phyloP scores from a whole-genome alignment of 2,797 vertebrate species.

The Apodemus agrarius region DNA sequence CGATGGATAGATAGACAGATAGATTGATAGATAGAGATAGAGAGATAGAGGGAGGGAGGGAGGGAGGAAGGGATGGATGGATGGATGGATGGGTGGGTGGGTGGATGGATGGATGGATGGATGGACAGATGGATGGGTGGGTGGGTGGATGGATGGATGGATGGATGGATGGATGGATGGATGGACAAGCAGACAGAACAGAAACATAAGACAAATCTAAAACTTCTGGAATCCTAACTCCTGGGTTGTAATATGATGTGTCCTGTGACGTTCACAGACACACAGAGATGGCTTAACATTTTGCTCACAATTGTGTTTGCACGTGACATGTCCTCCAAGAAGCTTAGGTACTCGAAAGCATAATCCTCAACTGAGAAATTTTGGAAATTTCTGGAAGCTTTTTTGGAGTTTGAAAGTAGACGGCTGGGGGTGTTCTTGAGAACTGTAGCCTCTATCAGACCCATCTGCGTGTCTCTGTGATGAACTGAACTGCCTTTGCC shows the following conservation, averaged over 20 bases:
- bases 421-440: neutral
- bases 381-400: neutral
- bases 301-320: neutral
- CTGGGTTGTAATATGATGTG: neutral
- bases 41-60: no score
- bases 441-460: neutral
- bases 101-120: no score
- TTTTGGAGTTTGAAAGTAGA: neutral
- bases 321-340: neutral
- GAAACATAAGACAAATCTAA: neutral
- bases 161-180: no score
- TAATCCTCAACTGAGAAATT: no score
- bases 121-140: fast-evolving
- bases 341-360: neutral
- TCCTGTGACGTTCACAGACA: neutral
- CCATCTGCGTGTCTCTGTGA: neutral
- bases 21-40: no score
- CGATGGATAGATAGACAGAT: no score
- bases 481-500: neutral
- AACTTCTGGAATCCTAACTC: neutral
- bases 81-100: no score
- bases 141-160: fast-evolving
- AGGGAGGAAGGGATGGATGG: no score
- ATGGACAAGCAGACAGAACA: neutral
- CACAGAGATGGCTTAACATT: neutral